Evolutionary conservation across 2,113 vertebrate species (phyloP), one percentile per base, ranked within the genome.

Genomic region (Capreolus pygargus): DNA sequence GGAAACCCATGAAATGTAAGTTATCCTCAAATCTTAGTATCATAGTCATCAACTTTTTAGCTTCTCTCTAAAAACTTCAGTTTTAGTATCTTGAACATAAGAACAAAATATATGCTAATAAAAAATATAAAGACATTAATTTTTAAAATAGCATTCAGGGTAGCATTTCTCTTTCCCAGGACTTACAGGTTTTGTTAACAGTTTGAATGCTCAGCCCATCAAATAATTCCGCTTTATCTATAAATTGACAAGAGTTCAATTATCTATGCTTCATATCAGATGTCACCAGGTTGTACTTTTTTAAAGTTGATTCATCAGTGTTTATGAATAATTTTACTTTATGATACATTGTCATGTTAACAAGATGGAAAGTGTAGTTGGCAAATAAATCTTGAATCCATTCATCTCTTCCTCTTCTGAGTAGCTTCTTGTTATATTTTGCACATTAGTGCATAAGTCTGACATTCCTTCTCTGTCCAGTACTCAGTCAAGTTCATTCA

Each of bases 301-400:
- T 85, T 12, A 45, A 98, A 92, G 47, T 33, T 25, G 25, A 84
- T 74, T 97, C 11, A 74, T 96, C 96, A 70, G 13, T 91, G 64
- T 70, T 97, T 92, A 92, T 94, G 87, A 95, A 96, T 43, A 93
- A 90, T 70, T 93, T 60, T 93, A n/a, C 82, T 88, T 96, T 86
- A 86, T 85, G 55, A 79, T 39, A 86, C 54, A 57, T 43, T 92
- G 76, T 89, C 43, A 90, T 67, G 19, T 43, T 96, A 97, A 86
- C 97, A 98, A 74, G 96, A 97, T 97, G 97, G 92, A 50, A 94
- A 39, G 70, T 83, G 47, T 64, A 70, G 43, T 91, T 97, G 94
- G 81, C 96, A 96, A 82, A 36, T 64, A 67, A 85, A 76, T 96
- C 14, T 92, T 88, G 9, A 95, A 86, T 97, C 4, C 7, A 90